Evolutionary conservation across 1,140 invertebrate genomes (phyloP).

Genomic region (Acromyrmex heyeri): DNA sequence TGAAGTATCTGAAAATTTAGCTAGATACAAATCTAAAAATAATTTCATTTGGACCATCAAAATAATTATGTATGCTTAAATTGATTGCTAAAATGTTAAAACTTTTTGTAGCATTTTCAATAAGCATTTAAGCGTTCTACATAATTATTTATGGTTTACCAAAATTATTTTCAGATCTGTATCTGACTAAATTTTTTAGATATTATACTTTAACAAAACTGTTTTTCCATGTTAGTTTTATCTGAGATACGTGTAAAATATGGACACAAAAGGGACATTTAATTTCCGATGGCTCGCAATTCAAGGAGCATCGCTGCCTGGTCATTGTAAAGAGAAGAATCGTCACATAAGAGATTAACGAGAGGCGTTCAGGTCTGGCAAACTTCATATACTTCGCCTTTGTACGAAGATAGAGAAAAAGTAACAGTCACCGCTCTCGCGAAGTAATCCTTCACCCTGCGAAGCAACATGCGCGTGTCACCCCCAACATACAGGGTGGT

Average conservation of each 20-base stretch:
- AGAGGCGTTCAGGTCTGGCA: neutral
- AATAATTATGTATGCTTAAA: too few species aligned
- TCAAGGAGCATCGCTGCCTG: neutral
- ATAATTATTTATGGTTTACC: too few species aligned
- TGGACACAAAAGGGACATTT: neutral
- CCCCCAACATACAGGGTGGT: slow-evolving; percentile 27
- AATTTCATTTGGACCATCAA: too few species aligned
- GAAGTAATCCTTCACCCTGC: slow-evolving; percentile 57
- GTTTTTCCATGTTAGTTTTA: neutral
- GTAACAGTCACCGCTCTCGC: slow-evolving; percentile 39
- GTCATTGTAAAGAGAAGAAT: neutral
- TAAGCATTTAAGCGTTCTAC: too few species aligned
- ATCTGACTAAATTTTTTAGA: too few species aligned
- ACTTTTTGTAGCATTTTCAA: too few species aligned
- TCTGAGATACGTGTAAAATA: neutral
- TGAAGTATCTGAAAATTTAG: too few species aligned
- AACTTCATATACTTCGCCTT: too few species aligned
- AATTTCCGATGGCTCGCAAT: neutral
- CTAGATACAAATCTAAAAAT: too few species aligned
- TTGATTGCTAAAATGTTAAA: too few species aligned
- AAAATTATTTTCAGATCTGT: too few species aligned
- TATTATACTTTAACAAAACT: too few species aligned
- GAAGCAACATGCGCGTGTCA: slow-evolving; percentile 58
- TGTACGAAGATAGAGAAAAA: slow-evolving; percentile 9
- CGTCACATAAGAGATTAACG: neutral